Percentiles rank a stretch among this genome's conserved stretches.
These are phyloP conservation scores for Tetramorium alpestre DNA, from an alignment of 1,140 invertebrate species.

Conservation along the genomic window DNA sequence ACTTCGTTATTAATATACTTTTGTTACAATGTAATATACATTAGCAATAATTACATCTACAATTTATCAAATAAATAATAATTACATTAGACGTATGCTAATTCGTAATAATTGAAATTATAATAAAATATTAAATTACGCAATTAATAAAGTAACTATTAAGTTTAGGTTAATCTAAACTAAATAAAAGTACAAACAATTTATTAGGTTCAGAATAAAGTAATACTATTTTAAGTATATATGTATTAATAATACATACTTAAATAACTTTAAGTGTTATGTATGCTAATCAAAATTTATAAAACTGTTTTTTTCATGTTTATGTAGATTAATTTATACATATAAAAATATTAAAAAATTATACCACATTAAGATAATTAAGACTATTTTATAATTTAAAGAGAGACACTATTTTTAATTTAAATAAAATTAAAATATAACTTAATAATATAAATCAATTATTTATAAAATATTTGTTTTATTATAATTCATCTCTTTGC, in stretches of 20 bases:
- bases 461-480: background rate
- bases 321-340: background rate
- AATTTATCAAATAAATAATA: background rate
- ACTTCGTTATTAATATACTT: background rate
- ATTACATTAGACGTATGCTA: background rate
- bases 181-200: background rate
- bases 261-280: too few relatives aligned
- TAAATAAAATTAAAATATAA: background rate
- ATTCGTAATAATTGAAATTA: conserved; percentile 3
- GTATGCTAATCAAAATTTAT: background rate
- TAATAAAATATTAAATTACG: background rate
- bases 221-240: background rate
- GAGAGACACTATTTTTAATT: background rate
- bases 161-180: background rate
- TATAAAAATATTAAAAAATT: background rate
- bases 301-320: background rate
- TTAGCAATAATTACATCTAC: background rate
- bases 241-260: too few relatives aligned
- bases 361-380: background rate
- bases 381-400: background rate
- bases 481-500: background rate
- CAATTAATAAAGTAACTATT: background rate
- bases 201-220: background rate
- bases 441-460: background rate
- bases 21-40: background rate